phyloP scores from a whole-genome alignment of 2,888 invertebrate genomes.

The Aphelenchoides bicaudatus region DNA sequence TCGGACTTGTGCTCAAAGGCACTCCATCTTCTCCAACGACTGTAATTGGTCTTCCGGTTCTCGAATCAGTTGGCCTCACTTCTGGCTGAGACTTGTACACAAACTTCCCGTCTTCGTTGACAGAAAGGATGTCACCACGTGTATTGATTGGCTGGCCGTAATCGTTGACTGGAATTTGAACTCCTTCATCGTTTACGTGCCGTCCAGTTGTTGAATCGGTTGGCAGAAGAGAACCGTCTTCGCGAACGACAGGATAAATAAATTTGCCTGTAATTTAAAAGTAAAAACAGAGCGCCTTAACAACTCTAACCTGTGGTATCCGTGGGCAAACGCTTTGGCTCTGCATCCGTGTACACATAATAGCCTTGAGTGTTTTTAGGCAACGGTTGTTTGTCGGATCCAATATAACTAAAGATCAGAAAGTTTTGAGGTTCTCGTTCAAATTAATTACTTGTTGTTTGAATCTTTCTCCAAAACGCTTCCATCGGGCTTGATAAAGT shows the following conservation, averaged over 20 bases:
- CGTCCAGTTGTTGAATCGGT: slow-evolving; percentile 1
- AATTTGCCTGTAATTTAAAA: slow-evolving; percentile 29
- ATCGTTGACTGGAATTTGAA: slow-evolving; percentile 32
- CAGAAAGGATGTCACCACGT: slow-evolving; percentile 27
- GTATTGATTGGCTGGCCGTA: slow-evolving; percentile 32
- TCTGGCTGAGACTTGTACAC: background rate
- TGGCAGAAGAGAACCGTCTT: slow-evolving; percentile 2
- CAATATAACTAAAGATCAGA: too few species aligned
- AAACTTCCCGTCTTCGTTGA: slow-evolving; percentile 26
- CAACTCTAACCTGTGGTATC: background rate
- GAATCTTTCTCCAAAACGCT: slow-evolving; percentile 32
- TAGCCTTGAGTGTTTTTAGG: slow-evolving; percentile 32
- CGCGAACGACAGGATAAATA: slow-evolving; percentile 27
- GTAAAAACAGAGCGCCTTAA: too few species aligned
- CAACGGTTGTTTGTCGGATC: slow-evolving; percentile 30
- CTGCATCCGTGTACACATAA: slow-evolving; percentile 25
- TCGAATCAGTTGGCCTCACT: slow-evolving; percentile 12
- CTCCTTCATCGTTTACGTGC: slow-evolving; percentile 29
- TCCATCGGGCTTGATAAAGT: slow-evolving; percentile 36
- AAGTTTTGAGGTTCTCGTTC: too few species aligned
- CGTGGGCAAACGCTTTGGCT: too few species aligned
- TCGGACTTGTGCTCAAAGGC: slow-evolving; percentile 35
- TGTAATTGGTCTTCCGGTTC: slow-evolving; percentile 9
- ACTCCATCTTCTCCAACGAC: slow-evolving; percentile 33
- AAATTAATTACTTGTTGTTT: too few species aligned